phyloP scores from a whole-genome alignment of 2,888 invertebrate genomes.

The Campoplex capitator region DNA sequence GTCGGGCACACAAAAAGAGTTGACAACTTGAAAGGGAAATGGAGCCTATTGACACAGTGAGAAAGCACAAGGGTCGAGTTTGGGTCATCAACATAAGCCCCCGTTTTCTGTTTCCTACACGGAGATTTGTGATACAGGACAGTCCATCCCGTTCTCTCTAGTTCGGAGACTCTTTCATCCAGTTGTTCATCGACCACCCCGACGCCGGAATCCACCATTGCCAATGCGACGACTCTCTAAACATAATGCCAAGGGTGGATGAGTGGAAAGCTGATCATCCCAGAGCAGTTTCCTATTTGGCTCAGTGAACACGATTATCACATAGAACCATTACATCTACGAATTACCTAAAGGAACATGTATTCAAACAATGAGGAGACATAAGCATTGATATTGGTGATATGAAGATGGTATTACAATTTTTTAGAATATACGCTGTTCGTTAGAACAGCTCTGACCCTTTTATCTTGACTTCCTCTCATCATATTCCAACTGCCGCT shows the following conservation, averaged over 20 bases:
- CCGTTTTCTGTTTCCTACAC: constrained; percentile 56
- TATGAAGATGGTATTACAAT: constrained; percentile 9
- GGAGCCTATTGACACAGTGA: constrained; percentile 84
- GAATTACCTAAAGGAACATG: constrained; percentile 28
- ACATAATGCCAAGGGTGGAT: constrained; percentile 56
- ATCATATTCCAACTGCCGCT: constrained; percentile 17
- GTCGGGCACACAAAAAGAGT: constrained; percentile 84
- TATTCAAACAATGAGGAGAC: constrained; percentile 1
- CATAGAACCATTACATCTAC: constrained; percentile 36
- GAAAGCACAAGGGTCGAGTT: constrained; percentile 57
- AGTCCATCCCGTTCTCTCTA: constrained; percentile 40
- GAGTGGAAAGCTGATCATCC: constrained; percentile 45
- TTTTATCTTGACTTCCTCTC: constrained; percentile 50
- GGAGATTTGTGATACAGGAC: constrained; percentile 14
- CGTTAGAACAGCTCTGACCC: constrained; percentile 5
- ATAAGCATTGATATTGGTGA: constrained; percentile 37
- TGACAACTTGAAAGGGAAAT: constrained; percentile 85
- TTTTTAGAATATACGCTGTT: background rate
- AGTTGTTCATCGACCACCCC: constrained; percentile 49
- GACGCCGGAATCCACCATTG: constrained; percentile 29
- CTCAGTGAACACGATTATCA: constrained; percentile 60
- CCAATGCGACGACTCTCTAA: constrained; percentile 44
- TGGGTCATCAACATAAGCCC: constrained; percentile 58
- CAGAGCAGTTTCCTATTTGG: constrained; percentile 44
- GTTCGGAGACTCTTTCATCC: constrained; percentile 42